Percentiles rank a stretch among this genome's conserved stretches.
Conservation (phyloP, 2,888 invertebrate genomes). For the Epinotia ramella region DNA sequence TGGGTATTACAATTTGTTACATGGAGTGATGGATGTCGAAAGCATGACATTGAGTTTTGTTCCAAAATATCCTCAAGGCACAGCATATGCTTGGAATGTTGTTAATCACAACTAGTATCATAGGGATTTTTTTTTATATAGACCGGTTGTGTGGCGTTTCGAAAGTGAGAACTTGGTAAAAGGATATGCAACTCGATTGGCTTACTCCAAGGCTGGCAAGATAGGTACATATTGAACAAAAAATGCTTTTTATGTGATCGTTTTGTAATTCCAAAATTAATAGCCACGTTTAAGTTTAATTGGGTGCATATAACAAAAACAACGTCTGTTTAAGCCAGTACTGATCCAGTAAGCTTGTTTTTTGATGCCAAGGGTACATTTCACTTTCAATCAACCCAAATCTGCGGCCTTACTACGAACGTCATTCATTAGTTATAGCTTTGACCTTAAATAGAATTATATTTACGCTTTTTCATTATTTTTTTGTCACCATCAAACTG, state of each 20-base stretch:
- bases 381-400: conserved; percentile 10
- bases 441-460: background rate
- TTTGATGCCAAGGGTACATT: conserved; percentile 37
- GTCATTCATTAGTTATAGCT: background rate
- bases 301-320: conserved; percentile 2
- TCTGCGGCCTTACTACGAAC: conserved; percentile 12
- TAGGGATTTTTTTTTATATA: background rate
- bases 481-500: background rate
- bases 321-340: conserved; percentile 2
- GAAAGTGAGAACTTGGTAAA: conserved; percentile 25
- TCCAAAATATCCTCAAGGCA: conserved; percentile 28
- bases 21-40: conserved; percentile 19
- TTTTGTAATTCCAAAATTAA: conserved; percentile 33
- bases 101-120: background rate
- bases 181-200: conserved; percentile 22
- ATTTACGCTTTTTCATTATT: conserved; percentile 1
- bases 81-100: background rate
- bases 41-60: conserved; percentile 12
- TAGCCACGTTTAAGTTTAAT: conserved; percentile 8
- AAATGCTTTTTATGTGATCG: conserved; percentile 9
- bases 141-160: conserved; percentile 1
- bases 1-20: conserved; percentile 9
- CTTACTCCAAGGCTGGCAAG: conserved; percentile 33
- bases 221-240: conserved; percentile 20
- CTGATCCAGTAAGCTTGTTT: conserved; percentile 13